Evolutionary conservation across 2,888 invertebrate genomes (phyloP), one percentile per base, ranked within the genome.

Genomic region (Rhagonycha fulva): DNA sequence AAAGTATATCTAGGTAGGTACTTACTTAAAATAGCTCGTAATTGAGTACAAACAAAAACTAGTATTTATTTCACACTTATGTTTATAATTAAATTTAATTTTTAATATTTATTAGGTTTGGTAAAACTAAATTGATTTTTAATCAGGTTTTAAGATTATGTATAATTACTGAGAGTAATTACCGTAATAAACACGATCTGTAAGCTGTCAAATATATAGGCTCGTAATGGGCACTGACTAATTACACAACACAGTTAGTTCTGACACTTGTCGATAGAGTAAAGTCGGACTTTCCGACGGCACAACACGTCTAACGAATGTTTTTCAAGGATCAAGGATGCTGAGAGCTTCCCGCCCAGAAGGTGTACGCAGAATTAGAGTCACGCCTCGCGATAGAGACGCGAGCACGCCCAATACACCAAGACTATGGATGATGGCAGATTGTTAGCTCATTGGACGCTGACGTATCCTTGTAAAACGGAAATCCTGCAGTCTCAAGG

Each of bases 241-340:
- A 78, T 79, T 78, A 77, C 78, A 79, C 80, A 77, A 76, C 79
- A 80, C 75, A 76, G 73, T 78, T 82, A 81, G 81, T 82, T 82
- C 78, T 75, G 73, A 71, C 75, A 75, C 78, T 73, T 79, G 73
- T 80, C 82, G 82, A 74, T 76, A 81, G 81, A 81, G 81, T 79
- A 77, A 74, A 79, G 70, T 77, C 75, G 73, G 73, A 78, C 84
- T 86, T 85, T 81, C 84, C 85, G 84, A 82, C 85, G 84, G 84
- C 82, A 85, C 81, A 83, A 81, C 83, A 82, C 84, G 83, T 86
- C 85, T 85, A 84, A 80, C 79, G 81, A 81, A 81, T 82, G 84
- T 83, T 82, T 82, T 82, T 81, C 76, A 80, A 80, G 83, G 79
- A 81, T 76, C 84, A 84, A 85, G 87, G 87, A 87, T 87, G 87